A percentile compares a stretch with the other conserved stretches of the same genome.
phyloP scores from a whole-genome alignment of 2,797 vertebrate species.

The Takifugu rubripes region DNA sequence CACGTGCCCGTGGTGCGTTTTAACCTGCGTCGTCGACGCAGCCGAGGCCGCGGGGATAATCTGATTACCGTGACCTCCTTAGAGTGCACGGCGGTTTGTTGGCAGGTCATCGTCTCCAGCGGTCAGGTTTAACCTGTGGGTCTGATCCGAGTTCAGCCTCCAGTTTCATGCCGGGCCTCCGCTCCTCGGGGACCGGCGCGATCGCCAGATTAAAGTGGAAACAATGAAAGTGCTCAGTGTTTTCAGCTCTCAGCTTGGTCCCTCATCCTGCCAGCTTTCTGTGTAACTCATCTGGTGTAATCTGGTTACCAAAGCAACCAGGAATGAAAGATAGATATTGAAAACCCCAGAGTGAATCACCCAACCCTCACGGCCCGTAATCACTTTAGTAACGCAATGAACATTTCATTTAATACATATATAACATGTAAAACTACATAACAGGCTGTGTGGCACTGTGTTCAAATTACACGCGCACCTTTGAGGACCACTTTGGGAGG shows the following conservation, averaged over 20 bases:
- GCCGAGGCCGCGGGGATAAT: slow-evolving; percentile 59
- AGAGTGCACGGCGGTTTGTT: slow-evolving; percentile 58
- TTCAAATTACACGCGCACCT: no score
- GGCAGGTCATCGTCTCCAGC: slow-evolving; percentile 49
- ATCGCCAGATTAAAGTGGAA: slow-evolving; percentile 12
- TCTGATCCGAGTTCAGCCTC: slow-evolving; percentile 49
- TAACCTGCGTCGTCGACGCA: slow-evolving; percentile 31
- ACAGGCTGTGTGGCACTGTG: no score
- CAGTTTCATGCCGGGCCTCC: background rate
- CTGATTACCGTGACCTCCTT: slow-evolving; percentile 70
- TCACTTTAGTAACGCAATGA: no score
- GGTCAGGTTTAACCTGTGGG: slow-evolving; percentile 53
- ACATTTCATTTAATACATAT: no score
- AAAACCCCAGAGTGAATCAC: no score
- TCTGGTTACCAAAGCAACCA: background rate
- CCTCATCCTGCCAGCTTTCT: background rate
- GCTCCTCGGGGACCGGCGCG: slow-evolving; percentile 6
- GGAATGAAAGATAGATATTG: no score
- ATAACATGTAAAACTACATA: no score
- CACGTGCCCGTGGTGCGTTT: slow-evolving; percentile 12
- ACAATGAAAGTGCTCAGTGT: background rate
- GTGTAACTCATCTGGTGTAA: background rate
- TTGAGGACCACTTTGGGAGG: no score
- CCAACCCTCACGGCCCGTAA: background rate
- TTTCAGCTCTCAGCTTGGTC: background rate